A percentile compares a stretch with the other conserved stretches of the same genome.
Conservation (phyloP, 2,797 vertebrate species). For the Fringilla coelebs region DNA sequence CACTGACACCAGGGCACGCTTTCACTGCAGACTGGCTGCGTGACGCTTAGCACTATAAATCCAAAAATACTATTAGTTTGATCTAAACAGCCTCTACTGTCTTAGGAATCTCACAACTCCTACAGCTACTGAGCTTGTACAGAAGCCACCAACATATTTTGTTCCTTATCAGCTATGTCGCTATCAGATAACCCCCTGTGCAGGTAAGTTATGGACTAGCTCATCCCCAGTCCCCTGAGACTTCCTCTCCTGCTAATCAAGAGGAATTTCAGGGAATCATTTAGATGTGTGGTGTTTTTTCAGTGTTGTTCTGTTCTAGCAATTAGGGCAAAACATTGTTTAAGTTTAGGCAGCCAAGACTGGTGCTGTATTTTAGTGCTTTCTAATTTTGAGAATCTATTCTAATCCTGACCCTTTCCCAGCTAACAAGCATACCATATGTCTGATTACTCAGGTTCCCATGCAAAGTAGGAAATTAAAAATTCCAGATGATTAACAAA, state of each 20-base stretch:
- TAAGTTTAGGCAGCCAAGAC: constrained; percentile 21
- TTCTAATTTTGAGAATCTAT: constrained; percentile 32
- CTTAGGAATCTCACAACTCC: not conserved
- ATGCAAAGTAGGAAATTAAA: constrained; percentile 66
- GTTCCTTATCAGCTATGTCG: not conserved
- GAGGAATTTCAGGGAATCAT: not conserved
- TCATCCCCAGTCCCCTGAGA: not conserved
- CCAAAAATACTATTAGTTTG: not conserved
- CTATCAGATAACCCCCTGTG: not conserved
- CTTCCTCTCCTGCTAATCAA: not conserved
- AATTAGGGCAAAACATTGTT: constrained; percentile 27
- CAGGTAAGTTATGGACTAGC: not conserved
- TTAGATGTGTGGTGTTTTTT: not conserved
- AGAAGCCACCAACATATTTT: not conserved
- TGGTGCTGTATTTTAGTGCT: constrained; percentile 21
- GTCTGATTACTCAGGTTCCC: constrained; percentile 57
- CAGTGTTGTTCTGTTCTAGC: not conserved
- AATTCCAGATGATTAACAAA: constrained; percentile 59
- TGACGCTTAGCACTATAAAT: not conserved
- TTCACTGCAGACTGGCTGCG: not conserved
- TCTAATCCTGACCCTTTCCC: constrained; percentile 40
- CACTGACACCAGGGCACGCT: not conserved
- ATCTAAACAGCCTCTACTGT: not conserved
- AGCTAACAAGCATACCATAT: constrained; percentile 63
- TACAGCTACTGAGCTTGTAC: not conserved